Conservation (phyloP, 2,113 vertebrate species). For the Melozone crissalis region DNA sequence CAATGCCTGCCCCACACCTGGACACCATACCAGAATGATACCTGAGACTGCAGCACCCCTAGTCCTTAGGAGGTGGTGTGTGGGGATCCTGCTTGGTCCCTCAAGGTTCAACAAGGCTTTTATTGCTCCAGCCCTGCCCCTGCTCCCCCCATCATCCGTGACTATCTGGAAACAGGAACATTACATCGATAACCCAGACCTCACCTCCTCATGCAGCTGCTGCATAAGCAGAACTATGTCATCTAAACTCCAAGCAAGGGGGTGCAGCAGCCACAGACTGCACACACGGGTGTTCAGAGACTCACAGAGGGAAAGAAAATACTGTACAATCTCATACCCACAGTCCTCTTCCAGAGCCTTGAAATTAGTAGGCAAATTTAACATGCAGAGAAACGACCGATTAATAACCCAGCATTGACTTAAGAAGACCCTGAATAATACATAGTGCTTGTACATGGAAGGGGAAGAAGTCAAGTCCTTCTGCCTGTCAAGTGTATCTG, state of each 20-base stretch:
- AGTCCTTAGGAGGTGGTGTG: not conserved
- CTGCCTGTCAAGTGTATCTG: slow-evolving; percentile 33
- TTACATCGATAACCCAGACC: not conserved
- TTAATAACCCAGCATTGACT: slow-evolving; percentile 64
- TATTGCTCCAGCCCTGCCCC: not conserved
- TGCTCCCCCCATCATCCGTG: not conserved
- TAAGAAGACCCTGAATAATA: slow-evolving; percentile 66
- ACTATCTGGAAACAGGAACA: not conserved
- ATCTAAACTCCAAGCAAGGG: not conserved
- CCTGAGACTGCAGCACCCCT: not conserved
- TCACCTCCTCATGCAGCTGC: not conserved
- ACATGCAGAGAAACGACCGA: slow-evolving; percentile 40
- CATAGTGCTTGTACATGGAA: slow-evolving; percentile 41
- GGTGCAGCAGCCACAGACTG: not conserved
- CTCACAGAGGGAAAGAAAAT: not conserved
- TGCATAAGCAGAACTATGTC: accelerated
- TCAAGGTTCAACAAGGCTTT: not conserved
- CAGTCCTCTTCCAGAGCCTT: not conserved
- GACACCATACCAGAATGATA: not conserved
- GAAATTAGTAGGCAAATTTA: slow-evolving; percentile 50
- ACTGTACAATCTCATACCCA: not conserved
- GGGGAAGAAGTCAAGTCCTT: slow-evolving; percentile 54
- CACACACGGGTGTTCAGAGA: accelerated
- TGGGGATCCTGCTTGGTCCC: not conserved
- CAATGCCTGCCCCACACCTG: not conserved